These are phyloP conservation scores for Tigriopus californicus DNA, from an alignment of 2,888 invertebrate genomes.

Conservation along the genomic window DNA sequence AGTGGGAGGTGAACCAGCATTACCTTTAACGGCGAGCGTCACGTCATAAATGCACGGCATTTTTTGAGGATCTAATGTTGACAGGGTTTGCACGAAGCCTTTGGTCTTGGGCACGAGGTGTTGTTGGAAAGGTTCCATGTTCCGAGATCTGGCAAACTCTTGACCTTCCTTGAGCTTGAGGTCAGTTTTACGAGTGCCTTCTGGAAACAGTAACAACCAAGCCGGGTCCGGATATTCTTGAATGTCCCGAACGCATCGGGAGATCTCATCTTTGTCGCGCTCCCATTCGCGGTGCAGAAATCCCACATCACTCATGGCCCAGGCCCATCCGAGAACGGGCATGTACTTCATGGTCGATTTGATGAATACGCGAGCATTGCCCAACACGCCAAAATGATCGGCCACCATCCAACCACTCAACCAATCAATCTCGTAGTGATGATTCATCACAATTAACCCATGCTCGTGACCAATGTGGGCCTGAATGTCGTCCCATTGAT, in stretches of 20 bases:
- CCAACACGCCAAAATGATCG: slow-evolving; percentile 31
- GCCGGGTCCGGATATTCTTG: slow-evolving; percentile 74
- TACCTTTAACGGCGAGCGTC: slow-evolving; percentile 25
- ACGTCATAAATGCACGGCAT: slow-evolving; percentile 68
- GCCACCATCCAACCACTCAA: slow-evolving; percentile 78
- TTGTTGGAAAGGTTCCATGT: slow-evolving; percentile 62
- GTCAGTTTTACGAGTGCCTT: slow-evolving; percentile 76
- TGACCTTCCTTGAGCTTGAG: slow-evolving; percentile 69
- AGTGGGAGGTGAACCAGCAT: slow-evolving; percentile 43
- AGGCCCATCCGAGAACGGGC: slow-evolving; percentile 83
- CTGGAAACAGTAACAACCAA: slow-evolving; percentile 73
- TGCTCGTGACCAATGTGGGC: slow-evolving; percentile 71
- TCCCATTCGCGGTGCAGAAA: slow-evolving; percentile 80
- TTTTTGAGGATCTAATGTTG: slow-evolving; percentile 41
- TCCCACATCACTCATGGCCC: slow-evolving; percentile 86
- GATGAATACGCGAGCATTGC: slow-evolving; percentile 66
- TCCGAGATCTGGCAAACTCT: slow-evolving; percentile 67
- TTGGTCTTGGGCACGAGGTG: slow-evolving; percentile 85
- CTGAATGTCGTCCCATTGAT: slow-evolving; percentile 35
- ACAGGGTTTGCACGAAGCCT: slow-evolving; percentile 72
- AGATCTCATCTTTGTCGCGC: slow-evolving; percentile 66
- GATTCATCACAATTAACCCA: slow-evolving; percentile 77
- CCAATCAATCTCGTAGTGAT: slow-evolving; percentile 90
- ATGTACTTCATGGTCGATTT: slow-evolving; percentile 77
- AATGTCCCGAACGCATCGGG: slow-evolving; percentile 55